phyloP scores from a whole-genome alignment of 1,140 invertebrate genomes.

The Aculops lycopersici region DNA sequence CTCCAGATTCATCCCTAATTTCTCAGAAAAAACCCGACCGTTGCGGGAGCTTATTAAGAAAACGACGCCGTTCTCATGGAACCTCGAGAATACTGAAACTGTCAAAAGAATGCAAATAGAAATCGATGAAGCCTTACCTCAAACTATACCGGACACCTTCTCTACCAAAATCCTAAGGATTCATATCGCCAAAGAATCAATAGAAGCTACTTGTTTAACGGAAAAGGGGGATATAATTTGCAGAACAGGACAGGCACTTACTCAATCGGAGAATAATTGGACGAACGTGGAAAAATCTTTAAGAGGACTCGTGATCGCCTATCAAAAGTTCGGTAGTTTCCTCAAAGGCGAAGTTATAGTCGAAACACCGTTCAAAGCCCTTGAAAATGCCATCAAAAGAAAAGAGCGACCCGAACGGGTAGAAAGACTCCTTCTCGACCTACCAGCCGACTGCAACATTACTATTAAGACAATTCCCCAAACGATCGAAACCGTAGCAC shows the following conservation, averaged over 20 bases:
- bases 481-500: not conserved
- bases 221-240: not conserved
- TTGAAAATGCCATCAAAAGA: not conserved
- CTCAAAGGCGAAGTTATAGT: not conserved
- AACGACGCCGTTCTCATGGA: constrained; percentile 5
- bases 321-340: not conserved
- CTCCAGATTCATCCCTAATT: constrained; percentile 11
- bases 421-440: not conserved
- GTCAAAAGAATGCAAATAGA: not conserved
- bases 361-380: not conserved
- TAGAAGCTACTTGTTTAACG: not conserved
- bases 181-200: not conserved
- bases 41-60: constrained; percentile 12
- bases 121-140: not conserved
- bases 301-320: too few relatives aligned
- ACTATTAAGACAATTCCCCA: not conserved
- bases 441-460: not conserved
- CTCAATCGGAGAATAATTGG: not conserved
- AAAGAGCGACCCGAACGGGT: not conserved
- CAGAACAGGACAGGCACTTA: not conserved
- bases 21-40: constrained; percentile 13
- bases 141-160: not conserved
- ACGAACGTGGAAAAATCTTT: not conserved
- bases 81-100: not conserved
- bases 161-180: not conserved